Evolutionary conservation across 2,113 vertebrate genomes (phyloP).

Genomic region (Alligator mississippiensis): DNA sequence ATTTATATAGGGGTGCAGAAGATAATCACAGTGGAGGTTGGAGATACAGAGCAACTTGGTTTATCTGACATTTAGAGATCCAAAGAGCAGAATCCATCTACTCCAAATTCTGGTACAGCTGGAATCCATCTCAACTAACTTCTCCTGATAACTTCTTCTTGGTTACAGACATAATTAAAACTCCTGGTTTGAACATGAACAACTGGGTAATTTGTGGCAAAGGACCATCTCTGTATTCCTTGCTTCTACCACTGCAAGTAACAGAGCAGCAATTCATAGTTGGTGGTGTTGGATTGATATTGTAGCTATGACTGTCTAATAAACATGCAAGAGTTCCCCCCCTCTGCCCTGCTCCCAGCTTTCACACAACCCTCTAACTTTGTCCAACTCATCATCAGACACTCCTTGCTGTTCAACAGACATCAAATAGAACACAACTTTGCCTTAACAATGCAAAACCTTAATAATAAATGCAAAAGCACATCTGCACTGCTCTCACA

Average conservation of each 20-base stretch:
- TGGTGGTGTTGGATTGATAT: too few relatives aligned
- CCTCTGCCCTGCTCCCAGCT: too few relatives aligned
- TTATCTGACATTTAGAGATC: neutral
- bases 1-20: constrained; percentile 17
- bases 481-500: too few relatives aligned
- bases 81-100: neutral
- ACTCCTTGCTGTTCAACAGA: too few relatives aligned
- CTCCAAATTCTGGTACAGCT: neutral
- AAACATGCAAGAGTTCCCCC: too few relatives aligned
- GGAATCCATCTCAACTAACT: neutral
- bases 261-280: neutral
- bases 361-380: too few relatives aligned
- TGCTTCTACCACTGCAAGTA: neutral
- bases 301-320: too few relatives aligned
- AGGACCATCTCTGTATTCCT: neutral
- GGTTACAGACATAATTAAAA: neutral
- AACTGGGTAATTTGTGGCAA: neutral
- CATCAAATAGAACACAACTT: too few relatives aligned
- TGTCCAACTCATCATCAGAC: too few relatives aligned
- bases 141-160: neutral
- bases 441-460: too few relatives aligned
- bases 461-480: too few relatives aligned
- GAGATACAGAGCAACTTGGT: neutral
- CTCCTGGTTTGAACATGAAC: neutral
- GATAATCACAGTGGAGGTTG: constrained; percentile 47